phyloP scores from a whole-genome alignment of 2,113 vertebrate species.

The Bos javanicus region DNA sequence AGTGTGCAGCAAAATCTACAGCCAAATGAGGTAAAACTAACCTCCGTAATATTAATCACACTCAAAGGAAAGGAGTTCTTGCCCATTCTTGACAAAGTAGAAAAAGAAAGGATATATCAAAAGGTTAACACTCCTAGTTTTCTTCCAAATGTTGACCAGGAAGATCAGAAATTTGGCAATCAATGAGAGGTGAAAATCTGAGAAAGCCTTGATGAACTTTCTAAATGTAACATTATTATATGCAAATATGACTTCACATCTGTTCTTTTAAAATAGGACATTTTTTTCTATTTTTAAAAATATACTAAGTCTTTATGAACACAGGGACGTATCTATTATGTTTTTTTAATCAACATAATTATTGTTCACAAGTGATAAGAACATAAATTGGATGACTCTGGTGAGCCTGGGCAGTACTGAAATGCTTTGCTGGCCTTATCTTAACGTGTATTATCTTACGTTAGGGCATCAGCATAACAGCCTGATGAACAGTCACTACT shows the following conservation, averaged over 20 bases:
- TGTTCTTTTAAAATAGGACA: not conserved
- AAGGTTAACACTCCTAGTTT: not conserved
- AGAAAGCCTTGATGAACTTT: not conserved
- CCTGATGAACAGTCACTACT: not conserved
- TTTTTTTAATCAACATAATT: not conserved
- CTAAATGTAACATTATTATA: not conserved
- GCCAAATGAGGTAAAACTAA: not conserved
- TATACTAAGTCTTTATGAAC: not conserved
- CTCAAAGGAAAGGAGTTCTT: not conserved
- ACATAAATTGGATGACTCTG: not conserved
- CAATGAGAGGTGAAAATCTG: not conserved
- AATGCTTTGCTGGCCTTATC: not conserved
- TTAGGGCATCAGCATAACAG: not conserved
- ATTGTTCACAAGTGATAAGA: not conserved
- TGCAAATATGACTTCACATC: not conserved
- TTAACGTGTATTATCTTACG: not conserved
- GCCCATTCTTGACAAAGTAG: not conserved
- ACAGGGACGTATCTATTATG: rapidly evolving
- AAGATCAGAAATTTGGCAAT: not conserved
- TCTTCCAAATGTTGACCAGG: not conserved
- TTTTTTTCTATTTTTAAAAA: not conserved
- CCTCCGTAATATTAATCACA: not conserved
- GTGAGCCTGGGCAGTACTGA: not conserved
- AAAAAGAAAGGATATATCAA: not conserved
- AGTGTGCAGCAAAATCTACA: not conserved